Evolutionary conservation across 2,888 invertebrate species (phyloP).

Genomic region (Norana najaformis): DNA sequence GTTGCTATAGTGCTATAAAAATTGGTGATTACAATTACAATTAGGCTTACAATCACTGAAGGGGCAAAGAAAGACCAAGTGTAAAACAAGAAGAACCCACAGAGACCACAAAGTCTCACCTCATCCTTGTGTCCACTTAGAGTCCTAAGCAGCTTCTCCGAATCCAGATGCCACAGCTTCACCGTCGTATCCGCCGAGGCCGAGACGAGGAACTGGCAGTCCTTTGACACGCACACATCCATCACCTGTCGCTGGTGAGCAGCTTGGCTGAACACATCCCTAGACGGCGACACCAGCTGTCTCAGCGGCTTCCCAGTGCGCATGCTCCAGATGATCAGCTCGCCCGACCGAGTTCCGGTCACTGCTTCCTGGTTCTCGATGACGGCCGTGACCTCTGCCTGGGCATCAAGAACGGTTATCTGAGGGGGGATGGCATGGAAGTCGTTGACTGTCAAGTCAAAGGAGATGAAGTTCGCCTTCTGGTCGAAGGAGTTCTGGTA

Average conservation of each 20-base stretch:
- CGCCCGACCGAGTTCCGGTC: constrained; percentile 58
- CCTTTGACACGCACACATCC: constrained; percentile 56
- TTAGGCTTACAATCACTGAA: not conserved
- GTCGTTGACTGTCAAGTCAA: constrained; percentile 56
- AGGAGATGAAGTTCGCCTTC: constrained; percentile 60
- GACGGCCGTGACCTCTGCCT: constrained; percentile 58
- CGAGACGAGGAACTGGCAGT: constrained; percentile 58
- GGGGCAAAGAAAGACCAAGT: not conserved
- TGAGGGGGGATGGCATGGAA: constrained; percentile 54
- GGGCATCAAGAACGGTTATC: constrained; percentile 58
- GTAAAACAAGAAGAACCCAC: not conserved
- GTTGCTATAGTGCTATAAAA: not conserved
- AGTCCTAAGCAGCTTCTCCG: constrained; percentile 54
- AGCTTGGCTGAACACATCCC: constrained; percentile 34
- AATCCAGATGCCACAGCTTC: constrained; percentile 60
- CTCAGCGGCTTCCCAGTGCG: constrained; percentile 56
- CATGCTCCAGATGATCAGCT: constrained; percentile 61
- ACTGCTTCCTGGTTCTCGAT: constrained; percentile 60
- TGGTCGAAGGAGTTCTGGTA: constrained; percentile 61
- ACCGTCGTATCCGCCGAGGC: constrained; percentile 59
- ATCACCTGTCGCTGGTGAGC: constrained; percentile 60
- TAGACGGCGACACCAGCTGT: constrained; percentile 52
- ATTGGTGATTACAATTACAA: not conserved
- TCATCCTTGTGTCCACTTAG: constrained; percentile 60
- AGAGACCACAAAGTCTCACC: constrained; percentile 47